These are phyloP conservation scores for Enteromius mattozi DNA, from an alignment of 2,797 vertebrate genomes.

Conservation along the genomic window DNA sequence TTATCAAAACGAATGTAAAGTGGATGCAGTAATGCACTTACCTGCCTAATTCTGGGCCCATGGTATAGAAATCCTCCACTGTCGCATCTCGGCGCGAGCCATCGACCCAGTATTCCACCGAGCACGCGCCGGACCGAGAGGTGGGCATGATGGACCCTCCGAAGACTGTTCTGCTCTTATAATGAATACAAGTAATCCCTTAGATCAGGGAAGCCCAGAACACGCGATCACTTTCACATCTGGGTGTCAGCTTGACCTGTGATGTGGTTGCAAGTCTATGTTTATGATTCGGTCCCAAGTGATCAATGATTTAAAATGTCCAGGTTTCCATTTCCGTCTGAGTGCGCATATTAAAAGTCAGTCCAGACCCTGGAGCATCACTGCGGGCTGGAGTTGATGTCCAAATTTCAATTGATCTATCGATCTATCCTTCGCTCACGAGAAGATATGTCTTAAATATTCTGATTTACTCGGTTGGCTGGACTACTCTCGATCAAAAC, in stretches of 20 bases:
- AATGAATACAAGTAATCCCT: conserved; percentile 40
- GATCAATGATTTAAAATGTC: conserved; percentile 45
- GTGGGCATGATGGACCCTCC: conserved; percentile 78
- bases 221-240: conserved; percentile 49
- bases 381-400: conserved; percentile 20
- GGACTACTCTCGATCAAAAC: conserved; percentile 60
- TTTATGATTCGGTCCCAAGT: conserved; percentile 19
- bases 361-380: conserved; percentile 33
- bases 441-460: neutral
- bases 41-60: conserved; percentile 85
- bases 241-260: conserved; percentile 16
- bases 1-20: neutral
- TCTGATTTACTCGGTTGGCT: conserved; percentile 50
- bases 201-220: conserved; percentile 41
- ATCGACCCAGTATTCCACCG: conserved; percentile 87
- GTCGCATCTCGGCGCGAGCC: conserved; percentile 81
- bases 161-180: conserved; percentile 33
- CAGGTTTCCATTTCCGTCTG: conserved; percentile 52
- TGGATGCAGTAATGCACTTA: conserved; percentile 42
- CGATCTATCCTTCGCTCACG: neutral
- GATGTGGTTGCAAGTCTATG: conserved; percentile 13
- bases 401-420: conserved; percentile 34
- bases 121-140: conserved; percentile 74
- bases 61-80: conserved; percentile 83
- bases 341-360: conserved; percentile 49